Evolutionary conservation across 1,140 invertebrate genomes (phyloP), one percentile per base, ranked within the genome.

Genomic region (Hyles vespertilio): DNA sequence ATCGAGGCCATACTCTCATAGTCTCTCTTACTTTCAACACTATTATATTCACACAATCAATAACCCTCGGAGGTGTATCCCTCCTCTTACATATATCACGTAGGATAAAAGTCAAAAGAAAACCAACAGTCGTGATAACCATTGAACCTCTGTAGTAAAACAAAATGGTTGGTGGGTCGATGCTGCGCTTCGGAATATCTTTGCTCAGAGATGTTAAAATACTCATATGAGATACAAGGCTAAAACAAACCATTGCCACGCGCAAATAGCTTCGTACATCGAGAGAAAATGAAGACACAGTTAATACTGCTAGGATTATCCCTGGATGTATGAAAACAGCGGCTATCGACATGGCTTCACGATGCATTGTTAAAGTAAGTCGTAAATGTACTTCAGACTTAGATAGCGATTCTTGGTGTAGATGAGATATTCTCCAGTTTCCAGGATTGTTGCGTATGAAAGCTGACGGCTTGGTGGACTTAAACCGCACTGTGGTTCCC

Each of bases 1-100:
- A 70, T 10, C 45, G 61, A 32, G 65, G 66, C 48, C 57, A 67
- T 11, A 77, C 59, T 2, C 67, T 59, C n/a, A 48, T 53, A 70
- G 11, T 71, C 65, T 3, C 70, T 51, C 10, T 74, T 70, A 51
- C 74, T 10, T 32, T 4, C 8, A 51, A 10, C 50, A 51, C 50
- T 32, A 32, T 6, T 9, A 32, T 5, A 32, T 51, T 51, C 32
- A 51, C 3, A 51, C 3, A 7, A 32, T n/a, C 10, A 9, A 34
- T 3, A 9, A 33, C 10, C 50, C 22, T 22, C 2, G 22, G 22
- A 22, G 22, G 4, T 51, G 12, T 32, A 51, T 32, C n/a, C 32
- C 5, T 22, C 32, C 9, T 51, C 33, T 51, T 32, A 51, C 22
- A 7, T 2, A 51, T 32, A 9, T 3, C 3, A 33, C 22, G 6